Percentiles rank a stretch among this genome's conserved stretches.
These are phyloP conservation scores for Otolemur garnettii DNA, from an alignment of 2,113 vertebrate species.

Conservation along the genomic window DNA sequence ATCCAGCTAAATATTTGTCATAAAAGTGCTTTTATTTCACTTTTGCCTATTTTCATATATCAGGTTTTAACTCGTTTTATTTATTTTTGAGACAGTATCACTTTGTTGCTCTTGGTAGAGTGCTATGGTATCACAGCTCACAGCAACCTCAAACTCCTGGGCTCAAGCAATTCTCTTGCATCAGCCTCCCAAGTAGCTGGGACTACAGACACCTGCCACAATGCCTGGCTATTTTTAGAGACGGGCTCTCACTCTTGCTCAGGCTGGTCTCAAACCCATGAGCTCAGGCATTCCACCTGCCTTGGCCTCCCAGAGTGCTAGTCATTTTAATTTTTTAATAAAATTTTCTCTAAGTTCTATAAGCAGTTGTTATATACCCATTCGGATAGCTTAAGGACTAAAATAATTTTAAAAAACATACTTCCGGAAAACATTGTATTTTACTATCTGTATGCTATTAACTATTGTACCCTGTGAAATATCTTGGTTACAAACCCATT, in stretches of 20 bases:
- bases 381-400: slow-evolving; percentile 34
- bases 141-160: no score
- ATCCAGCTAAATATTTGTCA: slow-evolving; percentile 52
- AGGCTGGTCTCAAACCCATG: no score
- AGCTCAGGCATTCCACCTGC: no score
- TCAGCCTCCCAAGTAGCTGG: no score
- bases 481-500: not conserved
- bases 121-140: no score
- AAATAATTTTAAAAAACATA: slow-evolving; percentile 10
- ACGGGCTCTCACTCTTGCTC: no score
- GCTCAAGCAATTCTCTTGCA: no score
- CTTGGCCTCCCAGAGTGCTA: no score
- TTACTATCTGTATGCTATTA: not conserved
- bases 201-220: no score
- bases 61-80: slow-evolving; percentile 50
- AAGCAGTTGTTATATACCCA: not conserved
- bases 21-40: slow-evolving; percentile 69
- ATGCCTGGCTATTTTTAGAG: no score
- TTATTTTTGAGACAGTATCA: no score
- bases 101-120: no score
- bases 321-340: slow-evolving; percentile 49
- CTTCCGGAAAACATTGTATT: slow-evolving; percentile 8
- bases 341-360: slow-evolving; percentile 48
- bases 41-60: slow-evolving; percentile 60
- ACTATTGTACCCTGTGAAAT: not conserved